phyloP scores from a whole-genome alignment of 2,888 invertebrate genomes.

The Apodemia hepburni region DNA sequence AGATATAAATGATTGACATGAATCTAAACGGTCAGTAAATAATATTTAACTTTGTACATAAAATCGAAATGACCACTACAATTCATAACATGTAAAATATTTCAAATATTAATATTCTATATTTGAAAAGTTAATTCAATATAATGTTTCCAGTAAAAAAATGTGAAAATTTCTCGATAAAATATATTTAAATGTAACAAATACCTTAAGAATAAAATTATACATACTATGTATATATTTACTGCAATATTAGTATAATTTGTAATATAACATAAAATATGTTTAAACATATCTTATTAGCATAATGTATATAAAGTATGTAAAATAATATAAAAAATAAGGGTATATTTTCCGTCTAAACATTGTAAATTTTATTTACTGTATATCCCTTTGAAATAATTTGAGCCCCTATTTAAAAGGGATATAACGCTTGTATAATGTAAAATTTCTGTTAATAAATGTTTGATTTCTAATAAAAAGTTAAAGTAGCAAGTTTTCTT shows the following conservation, averaged over 20 bases:
- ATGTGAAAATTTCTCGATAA: no score
- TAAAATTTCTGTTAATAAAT: constrained; percentile 32
- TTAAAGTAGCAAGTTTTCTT: not conserved
- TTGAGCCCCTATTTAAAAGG: constrained; percentile 78
- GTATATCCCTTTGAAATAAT: constrained; percentile 73
- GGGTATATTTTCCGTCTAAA: constrained; percentile 21
- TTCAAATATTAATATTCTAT: no score
- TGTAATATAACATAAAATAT: constrained; percentile 16
- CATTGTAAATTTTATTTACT: constrained; percentile 26
- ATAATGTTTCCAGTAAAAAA: no score
- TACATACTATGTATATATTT: constrained; percentile 22
- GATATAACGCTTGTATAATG: constrained; percentile 54
- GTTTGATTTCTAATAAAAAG: constrained; percentile 31
- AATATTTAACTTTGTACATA: not conserved
- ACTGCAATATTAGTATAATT: constrained; percentile 23
- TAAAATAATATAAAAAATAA: constrained; percentile 8
- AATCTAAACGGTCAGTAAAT: not conserved
- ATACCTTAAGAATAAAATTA: constrained; percentile 26
- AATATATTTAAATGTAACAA: constrained; percentile 42
- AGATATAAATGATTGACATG: not conserved
- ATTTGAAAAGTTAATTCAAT: no score
- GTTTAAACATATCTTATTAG: constrained; percentile 22
- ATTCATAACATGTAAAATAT: no score
- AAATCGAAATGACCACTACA: not conserved
- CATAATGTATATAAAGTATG: constrained; percentile 15